These are phyloP conservation scores for Rutpela maculata DNA, from an alignment of 2,888 invertebrate genomes.

Conservation along the genomic window DNA sequence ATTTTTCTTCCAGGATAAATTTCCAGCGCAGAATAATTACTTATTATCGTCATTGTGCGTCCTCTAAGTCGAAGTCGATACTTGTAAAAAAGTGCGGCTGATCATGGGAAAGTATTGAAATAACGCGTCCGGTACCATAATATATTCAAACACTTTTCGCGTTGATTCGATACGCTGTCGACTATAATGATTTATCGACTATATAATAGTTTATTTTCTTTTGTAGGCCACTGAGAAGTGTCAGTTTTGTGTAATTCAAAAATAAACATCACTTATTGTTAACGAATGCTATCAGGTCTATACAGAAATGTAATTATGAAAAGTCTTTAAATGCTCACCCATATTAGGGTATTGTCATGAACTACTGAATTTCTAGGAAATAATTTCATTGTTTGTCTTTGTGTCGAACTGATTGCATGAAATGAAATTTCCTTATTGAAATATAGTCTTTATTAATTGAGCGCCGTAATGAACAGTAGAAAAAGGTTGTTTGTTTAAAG, in stretches of 20 bases:
- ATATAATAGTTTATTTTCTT: conserved; percentile 70
- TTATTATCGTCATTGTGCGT: background rate
- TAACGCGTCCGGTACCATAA: conserved; percentile 57
- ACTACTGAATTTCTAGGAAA: conserved; percentile 49
- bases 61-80: conserved; percentile 23
- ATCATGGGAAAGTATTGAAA: conserved; percentile 64
- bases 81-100: conserved; percentile 39
- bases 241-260: conserved; percentile 71
- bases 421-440: conserved; percentile 41
- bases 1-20: no score
- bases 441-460: conserved; percentile 48
- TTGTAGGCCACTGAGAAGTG: conserved; percentile 64
- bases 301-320: conserved; percentile 59
- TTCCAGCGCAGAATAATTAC: background rate
- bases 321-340: conserved; percentile 47
- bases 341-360: conserved; percentile 48
- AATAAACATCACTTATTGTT: conserved; percentile 69
- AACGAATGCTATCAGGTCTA: conserved; percentile 52
- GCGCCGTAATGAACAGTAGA: background rate
- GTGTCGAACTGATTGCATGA: conserved; percentile 43
- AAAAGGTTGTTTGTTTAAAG: background rate
- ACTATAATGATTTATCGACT: conserved; percentile 70
- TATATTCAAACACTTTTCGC: conserved; percentile 67
- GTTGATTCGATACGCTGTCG: conserved; percentile 70
- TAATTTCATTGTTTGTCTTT: conserved; percentile 47